These are phyloP conservation scores for Allolobophora icterica DNA, from an alignment of 2,888 invertebrate species.

Conservation along the genomic window DNA sequence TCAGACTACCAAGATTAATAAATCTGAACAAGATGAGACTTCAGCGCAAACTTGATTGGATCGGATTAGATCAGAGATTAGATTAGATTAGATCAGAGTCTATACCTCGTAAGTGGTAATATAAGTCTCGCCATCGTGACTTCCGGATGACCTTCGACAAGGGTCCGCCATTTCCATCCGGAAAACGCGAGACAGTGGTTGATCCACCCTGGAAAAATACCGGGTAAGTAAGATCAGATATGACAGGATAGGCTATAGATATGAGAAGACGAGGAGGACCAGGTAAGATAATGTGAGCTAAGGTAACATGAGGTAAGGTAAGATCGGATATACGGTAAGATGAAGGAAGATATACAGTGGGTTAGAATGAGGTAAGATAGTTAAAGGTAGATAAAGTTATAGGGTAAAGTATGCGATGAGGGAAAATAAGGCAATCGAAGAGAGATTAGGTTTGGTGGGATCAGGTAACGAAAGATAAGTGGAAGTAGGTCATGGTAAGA, in stretches of 20 bases:
- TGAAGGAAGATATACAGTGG: no score
- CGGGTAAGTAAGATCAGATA: background rate
- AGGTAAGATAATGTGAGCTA: background rate
- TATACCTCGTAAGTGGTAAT: constrained; percentile 17
- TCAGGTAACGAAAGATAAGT: no score
- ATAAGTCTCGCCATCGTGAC: background rate
- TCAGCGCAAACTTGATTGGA: background rate
- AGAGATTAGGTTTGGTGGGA: no score
- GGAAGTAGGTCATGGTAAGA: no score
- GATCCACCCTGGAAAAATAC: background rate
- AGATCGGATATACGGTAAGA: no score
- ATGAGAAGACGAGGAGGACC: background rate
- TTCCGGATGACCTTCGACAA: background rate
- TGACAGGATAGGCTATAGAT: background rate
- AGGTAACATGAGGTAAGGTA: background rate
- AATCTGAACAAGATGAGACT: background rate
- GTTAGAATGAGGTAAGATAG: no score
- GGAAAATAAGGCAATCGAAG: background rate
- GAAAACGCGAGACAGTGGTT: background rate
- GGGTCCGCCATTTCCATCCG: background rate
- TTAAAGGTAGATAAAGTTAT: no score
- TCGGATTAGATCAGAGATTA: background rate
- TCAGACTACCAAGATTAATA: background rate
- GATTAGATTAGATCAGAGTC: background rate
- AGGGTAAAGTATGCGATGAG: background rate